Evolutionary conservation across 2,113 vertebrate species (phyloP).

Genomic region (Conger conger): DNA sequence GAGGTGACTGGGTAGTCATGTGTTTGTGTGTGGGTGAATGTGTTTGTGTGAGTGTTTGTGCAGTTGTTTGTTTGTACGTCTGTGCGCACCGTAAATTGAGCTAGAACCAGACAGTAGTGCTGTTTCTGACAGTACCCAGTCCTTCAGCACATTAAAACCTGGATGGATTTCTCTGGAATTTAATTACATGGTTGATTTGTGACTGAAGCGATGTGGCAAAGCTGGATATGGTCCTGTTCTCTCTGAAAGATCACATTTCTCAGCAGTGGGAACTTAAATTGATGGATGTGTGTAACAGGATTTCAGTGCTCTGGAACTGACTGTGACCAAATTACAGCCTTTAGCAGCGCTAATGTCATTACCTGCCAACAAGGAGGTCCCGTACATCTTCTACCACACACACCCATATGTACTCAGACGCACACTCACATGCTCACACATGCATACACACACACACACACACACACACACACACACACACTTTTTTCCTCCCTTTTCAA

Average conservation of each 20-base stretch:
- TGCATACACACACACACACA: too few relatives aligned
- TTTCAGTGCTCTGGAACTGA: not conserved
- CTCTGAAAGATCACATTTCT: not conserved
- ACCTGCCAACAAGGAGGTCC: not conserved
- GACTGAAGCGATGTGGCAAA: not conserved
- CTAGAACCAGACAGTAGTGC: not conserved
- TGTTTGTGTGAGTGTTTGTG: too few relatives aligned
- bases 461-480: too few relatives aligned
- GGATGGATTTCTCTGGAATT: not conserved
- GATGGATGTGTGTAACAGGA: not conserved
- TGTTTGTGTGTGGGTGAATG: too few relatives aligned
- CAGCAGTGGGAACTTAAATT: not conserved
- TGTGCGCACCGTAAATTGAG: too few relatives aligned
- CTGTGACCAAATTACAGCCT: not conserved
- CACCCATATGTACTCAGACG: too few relatives aligned
- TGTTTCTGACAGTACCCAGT: not conserved
- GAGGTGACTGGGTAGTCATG: not conserved
- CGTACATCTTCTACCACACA: not conserved
- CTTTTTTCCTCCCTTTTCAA: too few relatives aligned
- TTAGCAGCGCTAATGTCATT: not conserved
- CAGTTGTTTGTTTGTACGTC: too few relatives aligned
- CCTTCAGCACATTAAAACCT: not conserved
- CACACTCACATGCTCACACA: too few relatives aligned
- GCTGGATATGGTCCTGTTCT: not conserved
- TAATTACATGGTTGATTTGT: not conserved